Conservation (phyloP, 2,888 invertebrate species). For the Polyommatus iphigenia region DNA sequence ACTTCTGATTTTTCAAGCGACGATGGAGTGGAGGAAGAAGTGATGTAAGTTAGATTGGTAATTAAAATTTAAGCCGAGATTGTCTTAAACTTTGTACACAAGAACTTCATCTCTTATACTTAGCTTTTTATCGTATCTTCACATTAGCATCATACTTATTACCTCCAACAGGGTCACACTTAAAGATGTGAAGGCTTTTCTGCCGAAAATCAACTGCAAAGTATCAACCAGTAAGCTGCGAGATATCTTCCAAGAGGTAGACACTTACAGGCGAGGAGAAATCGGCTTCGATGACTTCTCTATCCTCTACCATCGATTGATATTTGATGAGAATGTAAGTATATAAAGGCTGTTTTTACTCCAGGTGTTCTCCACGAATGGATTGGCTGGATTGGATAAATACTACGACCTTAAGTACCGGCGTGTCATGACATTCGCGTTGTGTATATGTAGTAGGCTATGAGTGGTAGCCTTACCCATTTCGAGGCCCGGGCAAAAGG, state of each 20-base stretch:
- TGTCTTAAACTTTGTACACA: too few species aligned
- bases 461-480: too few species aligned
- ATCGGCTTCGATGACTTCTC: slow-evolving; percentile 95
- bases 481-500: too few species aligned
- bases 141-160: background rate
- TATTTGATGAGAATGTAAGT: slow-evolving; percentile 89
- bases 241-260: slow-evolving; percentile 93
- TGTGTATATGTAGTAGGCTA: too few species aligned
- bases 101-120: too few species aligned
- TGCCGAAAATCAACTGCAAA: slow-evolving; percentile 94
- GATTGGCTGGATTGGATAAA: background rate
- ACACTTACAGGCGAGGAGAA: slow-evolving; percentile 87
- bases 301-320: slow-evolving; percentile 89
- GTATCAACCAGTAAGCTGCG: slow-evolving; percentile 91
- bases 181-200: slow-evolving; percentile 94
- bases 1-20: too few species aligned
- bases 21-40: too few species aligned
- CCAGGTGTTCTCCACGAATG: background rate
- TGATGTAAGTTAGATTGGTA: too few species aligned
- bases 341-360: background rate
- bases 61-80: too few species aligned
- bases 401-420: too few species aligned
- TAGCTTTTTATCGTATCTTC: background rate
- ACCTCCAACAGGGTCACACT: slow-evolving; percentile 83
- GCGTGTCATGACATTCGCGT: too few species aligned